Evolutionary conservation across 2,888 invertebrate genomes (phyloP), one percentile per base, ranked within the genome.

Genomic region (Bellardia pandia): DNA sequence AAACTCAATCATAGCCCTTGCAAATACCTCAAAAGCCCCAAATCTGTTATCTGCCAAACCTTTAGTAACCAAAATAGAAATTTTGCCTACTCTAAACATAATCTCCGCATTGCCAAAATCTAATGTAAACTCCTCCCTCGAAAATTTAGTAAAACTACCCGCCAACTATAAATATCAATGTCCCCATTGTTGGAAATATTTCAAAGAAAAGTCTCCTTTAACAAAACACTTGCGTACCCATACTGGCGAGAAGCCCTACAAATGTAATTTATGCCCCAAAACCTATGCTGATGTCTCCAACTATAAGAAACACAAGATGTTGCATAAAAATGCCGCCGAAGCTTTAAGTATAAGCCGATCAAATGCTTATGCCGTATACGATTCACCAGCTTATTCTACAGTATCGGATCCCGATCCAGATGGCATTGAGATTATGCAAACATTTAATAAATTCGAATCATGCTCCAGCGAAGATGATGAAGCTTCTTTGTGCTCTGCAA

Each of bases 191-290:
- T 86, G 68, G 6, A 85, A 88, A 62, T 88, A 89, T 64, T 90
- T 88, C 11, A 90, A 89, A 64, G 83, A 89, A 23, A 86, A 86
- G 33, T 89, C 88, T 0, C 76, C 89, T 0, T 71, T 91, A 51
- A 85, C 62, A 1, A 90, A 90, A 62, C 91, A 91, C 68, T 14
- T 86, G 14, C 88, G 91, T 2, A 90, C 89, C 3, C 91, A 91
- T 58, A 90, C 90, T 5, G 90, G 90, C 6, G 90, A 90, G 92
- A 96, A 96, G 90, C 97, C 97, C 0, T 97, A 95, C 93, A 94
- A 94, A 88, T 97, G 97, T 92, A 93, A 94, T 58, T 93, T 94
- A 66, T 97, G 97, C 89, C 95, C 95, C 33, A 95, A 96, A 30
- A 94, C 94, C 85, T 97, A 97, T 93, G 96, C 96, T 53, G 91